These are phyloP conservation scores for Pseudococcus jackbeardsleyi DNA, from an alignment of 2,888 invertebrate species.

Conservation along the genomic window DNA sequence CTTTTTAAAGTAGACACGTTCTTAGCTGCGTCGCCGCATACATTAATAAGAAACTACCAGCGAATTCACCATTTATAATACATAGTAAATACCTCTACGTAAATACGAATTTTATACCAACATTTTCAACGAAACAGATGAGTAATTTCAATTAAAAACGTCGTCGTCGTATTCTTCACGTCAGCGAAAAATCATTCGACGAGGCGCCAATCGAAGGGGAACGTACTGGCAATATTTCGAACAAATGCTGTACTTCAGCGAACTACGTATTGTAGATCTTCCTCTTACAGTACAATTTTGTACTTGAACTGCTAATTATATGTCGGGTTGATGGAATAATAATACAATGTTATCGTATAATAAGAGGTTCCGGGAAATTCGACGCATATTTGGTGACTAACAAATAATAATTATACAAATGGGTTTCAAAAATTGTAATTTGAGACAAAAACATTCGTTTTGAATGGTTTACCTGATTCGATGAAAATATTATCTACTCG, in stretches of 20 bases:
- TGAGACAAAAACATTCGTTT: no score
- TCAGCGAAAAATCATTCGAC: not conserved
- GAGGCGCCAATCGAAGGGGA: not conserved
- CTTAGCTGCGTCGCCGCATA: not conserved
- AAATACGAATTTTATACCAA: not conserved
- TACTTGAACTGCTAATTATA: not conserved
- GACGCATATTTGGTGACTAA: no score
- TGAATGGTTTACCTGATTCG: no score
- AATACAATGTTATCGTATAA: not conserved
- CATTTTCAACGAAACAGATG: not conserved
- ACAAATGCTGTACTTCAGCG: not conserved
- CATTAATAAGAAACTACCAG: not conserved
- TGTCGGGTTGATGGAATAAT: not conserved
- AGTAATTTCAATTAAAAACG: slow-evolving; percentile 10
- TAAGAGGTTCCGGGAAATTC: no score
- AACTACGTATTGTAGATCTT: not conserved
- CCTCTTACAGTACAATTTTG: no score
- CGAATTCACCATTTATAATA: not conserved
- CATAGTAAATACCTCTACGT: not conserved
- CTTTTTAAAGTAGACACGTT: not conserved
- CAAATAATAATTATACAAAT: no score
- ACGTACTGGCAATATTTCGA: not conserved
- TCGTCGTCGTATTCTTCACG: not conserved
- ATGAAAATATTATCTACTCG: no score
- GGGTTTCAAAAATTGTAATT: no score